Conservation (phyloP, 1,140 invertebrate species). For the Vollenhovia emeryi region DNA sequence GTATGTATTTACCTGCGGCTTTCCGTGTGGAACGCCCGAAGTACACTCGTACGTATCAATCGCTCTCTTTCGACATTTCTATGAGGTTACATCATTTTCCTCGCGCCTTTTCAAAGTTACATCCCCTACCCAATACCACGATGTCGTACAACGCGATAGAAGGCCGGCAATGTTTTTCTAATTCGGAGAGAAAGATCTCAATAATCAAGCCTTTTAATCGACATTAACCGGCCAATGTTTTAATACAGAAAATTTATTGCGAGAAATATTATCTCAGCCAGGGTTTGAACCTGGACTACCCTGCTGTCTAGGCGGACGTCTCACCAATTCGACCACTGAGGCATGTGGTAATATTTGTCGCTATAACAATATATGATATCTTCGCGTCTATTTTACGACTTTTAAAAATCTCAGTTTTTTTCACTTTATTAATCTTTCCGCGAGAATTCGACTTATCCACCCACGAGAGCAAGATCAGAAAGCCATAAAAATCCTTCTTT, state of each 20-base stretch:
- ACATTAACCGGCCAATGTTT: too few species aligned
- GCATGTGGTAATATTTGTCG: too few species aligned
- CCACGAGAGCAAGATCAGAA: slow-evolving; percentile 31
- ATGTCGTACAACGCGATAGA: neutral
- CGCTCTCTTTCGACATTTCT: neutral
- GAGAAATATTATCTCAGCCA: too few species aligned
- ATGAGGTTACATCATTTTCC: neutral
- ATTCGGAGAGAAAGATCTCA: neutral
- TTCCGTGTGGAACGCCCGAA: neutral
- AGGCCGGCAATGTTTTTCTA: neutral
- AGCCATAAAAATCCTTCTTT: slow-evolving; percentile 13
- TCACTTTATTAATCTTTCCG: neutral
- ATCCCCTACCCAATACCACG: neutral
- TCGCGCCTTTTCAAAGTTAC: neutral
- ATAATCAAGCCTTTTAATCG: too few species aligned
- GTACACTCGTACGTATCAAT: neutral
- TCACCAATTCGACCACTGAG: too few species aligned
- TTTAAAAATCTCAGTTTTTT: neutral
- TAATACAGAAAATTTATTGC: too few species aligned
- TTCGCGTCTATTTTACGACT: too few species aligned
- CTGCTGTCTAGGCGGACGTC: too few species aligned
- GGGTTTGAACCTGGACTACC: too few species aligned
- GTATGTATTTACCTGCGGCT: neutral
- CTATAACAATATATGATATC: too few species aligned
- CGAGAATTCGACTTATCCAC: slow-evolving; percentile 12